Evolutionary conservation across 2,113 vertebrate species (phyloP), one percentile per base, ranked within the genome.

Genomic region (Suncus etruscus): DNA sequence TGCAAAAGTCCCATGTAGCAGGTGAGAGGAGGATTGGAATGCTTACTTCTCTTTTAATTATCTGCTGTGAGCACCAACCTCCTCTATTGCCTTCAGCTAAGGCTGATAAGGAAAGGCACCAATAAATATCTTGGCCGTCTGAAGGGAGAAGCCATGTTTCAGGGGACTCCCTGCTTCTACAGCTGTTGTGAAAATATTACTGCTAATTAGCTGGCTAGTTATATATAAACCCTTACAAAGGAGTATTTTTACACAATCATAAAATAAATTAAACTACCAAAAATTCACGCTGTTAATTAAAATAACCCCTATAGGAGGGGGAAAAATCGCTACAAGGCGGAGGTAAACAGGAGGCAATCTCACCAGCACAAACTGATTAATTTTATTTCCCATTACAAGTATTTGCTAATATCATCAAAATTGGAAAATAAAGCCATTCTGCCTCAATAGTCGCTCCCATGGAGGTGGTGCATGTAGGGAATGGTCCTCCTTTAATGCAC

Each of bases 241-340:
- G 89, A 74, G 0, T 96, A 92, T 91, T 97, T 97, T 97, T 97
- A 96, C 63, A 95, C 89, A 97, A 96, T 96, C 97, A 97, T 96
- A 97, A 97, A 97, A 97, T 96, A 98, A 97, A 98, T 97, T 97
- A 97, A 97, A 97, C 96, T 95, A 97, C 90, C 92, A 81, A 96
- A 97, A 98, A 97, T 97, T 97, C 97, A 98, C 63, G 96, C 97
- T 98, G 97, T 96, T 98, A 98, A 98, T 98, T 98, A 98, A 98
- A 98, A 98, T 96, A 97, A 95, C 95, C 97, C 96, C 97, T 95
- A 97, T 96, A 97, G 97, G 97, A 97, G 95, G 89, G 94, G 96
- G 95, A 89, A 81, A 94, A 96, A 96, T 95, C 91, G 95, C 95
- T 98, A 97, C 95, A 97, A 97, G 96, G 96, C 96, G 97, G 97